phyloP scores from a whole-genome alignment of 2,888 invertebrate species.

The Volucella bombylans region DNA sequence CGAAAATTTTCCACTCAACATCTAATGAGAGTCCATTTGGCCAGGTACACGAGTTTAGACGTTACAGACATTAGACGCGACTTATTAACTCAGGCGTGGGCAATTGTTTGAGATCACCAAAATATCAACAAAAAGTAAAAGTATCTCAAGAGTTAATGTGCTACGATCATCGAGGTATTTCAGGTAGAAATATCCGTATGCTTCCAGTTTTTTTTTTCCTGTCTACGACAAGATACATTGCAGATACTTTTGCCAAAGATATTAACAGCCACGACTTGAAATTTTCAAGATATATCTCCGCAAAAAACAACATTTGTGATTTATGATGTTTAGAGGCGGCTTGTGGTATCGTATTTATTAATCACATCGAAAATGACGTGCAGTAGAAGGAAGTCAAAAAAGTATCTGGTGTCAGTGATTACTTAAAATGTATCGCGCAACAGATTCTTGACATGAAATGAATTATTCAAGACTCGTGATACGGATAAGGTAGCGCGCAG shows the following conservation, averaged over 20 bases:
- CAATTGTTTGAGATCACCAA: not conserved
- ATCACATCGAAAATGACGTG: not conserved
- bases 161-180: too few relatives aligned
- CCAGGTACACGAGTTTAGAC: not conserved
- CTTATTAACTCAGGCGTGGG: not conserved
- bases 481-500: constrained; percentile 58
- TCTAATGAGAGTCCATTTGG: not conserved
- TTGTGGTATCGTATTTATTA: constrained; percentile 16
- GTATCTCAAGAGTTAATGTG: not conserved
- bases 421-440: constrained; percentile 55
- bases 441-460: constrained; percentile 41
- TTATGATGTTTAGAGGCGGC: not conserved
- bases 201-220: too few relatives aligned
- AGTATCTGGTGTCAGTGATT: constrained; percentile 29
- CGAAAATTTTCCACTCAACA: not conserved
- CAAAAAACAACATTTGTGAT: too few relatives aligned
- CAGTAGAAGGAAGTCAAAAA: not conserved
- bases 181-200: too few relatives aligned
- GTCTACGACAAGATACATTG: too few relatives aligned
- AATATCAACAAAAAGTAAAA: constrained; percentile 16
- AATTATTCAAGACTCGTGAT: constrained; percentile 63
- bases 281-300: too few relatives aligned
- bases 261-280: too few relatives aligned
- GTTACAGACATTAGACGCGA: too few relatives aligned
- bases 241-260: too few relatives aligned